Evolutionary conservation across 2,797 vertebrate species (phyloP), one percentile per base, ranked within the genome.

Genomic region (Prunella strophiata): DNA sequence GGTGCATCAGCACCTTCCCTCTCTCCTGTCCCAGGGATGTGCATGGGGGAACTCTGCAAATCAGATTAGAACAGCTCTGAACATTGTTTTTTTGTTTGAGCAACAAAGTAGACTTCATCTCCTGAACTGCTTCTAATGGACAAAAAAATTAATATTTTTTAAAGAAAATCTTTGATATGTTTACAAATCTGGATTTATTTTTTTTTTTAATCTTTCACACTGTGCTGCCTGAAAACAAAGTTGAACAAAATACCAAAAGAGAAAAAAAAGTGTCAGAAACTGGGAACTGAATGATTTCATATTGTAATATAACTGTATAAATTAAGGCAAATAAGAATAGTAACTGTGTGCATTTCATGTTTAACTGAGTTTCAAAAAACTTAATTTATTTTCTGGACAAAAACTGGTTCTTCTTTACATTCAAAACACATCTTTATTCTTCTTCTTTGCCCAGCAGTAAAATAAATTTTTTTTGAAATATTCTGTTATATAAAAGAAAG

Each of bases 391-490:
- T 86, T 70, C 51, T 67, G 32, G 19, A 5, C 26, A 81, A 52
- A 76, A 80, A 40, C 7, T 29, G 6, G 2, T 55, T 50, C 25
- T 76, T 91, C 50, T 68, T 94, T 55, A 51, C 70, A 66, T 17
- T 76, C 15, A 91, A 97, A 93, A 73, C 4, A 71, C 27, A 57
- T 36, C 27, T 72, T 96, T n/a, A 85, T 42, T 74, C 52, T 80
- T 88, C 29, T 43, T 18, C 54, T 96, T 36, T 54, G 16, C 43
- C 92, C 63, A 70, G 10, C 18, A 85, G 25, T 52, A 70, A 48
- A 27, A 78, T n/a, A 88, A 55, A 9, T 61, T 22, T 8, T 58
- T 52, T 21, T 51, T 34, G 47, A 87, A 68, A 61, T 26, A 17
- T 27, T 71, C 29, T 74, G 10, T 65, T 90, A 29, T 9, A 78